Evolutionary conservation across 2,113 vertebrate genomes (phyloP).

Genomic region (Ammospiza nelsoni): DNA sequence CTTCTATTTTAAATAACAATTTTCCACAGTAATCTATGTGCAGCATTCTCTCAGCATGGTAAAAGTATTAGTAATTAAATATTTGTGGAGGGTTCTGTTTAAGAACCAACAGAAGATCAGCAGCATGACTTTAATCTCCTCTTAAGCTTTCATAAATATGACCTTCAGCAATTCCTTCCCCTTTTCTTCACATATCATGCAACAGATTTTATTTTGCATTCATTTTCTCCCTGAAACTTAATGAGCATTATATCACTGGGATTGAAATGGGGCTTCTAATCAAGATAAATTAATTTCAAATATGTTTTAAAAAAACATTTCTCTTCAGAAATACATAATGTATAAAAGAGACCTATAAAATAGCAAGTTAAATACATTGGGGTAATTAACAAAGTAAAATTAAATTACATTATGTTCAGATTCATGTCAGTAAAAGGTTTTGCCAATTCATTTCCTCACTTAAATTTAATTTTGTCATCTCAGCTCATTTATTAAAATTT

Average conservation of each 20-base stretch:
- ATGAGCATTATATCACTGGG: not conserved
- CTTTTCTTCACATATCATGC: not conserved
- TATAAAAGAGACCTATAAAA: not conserved
- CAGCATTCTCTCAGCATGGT: not conserved
- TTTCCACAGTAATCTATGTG: not conserved
- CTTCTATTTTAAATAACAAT: not conserved
- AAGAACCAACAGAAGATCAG: not conserved
- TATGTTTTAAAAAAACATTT: not conserved
- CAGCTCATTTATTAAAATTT: not conserved
- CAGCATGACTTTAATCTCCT: not conserved
- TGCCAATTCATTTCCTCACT: constrained; percentile 7
- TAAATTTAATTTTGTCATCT: not conserved
- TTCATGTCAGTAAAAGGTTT: not conserved
- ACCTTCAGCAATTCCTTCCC: not conserved
- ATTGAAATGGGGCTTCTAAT: not conserved
- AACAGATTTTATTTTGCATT: not conserved
- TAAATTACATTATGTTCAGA: not conserved
- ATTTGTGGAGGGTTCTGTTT: not conserved
- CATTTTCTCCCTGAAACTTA: not conserved
- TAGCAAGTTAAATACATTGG: not conserved
- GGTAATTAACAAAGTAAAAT: constrained; percentile 23
- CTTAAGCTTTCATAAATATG: not conserved
- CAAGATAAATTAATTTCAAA: not conserved
- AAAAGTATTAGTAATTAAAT: not conserved
- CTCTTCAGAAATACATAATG: not conserved